Base-by-base conservation (phyloP, 1,140 invertebrate genomes). In the Marisa cornuarietis region DNA sequence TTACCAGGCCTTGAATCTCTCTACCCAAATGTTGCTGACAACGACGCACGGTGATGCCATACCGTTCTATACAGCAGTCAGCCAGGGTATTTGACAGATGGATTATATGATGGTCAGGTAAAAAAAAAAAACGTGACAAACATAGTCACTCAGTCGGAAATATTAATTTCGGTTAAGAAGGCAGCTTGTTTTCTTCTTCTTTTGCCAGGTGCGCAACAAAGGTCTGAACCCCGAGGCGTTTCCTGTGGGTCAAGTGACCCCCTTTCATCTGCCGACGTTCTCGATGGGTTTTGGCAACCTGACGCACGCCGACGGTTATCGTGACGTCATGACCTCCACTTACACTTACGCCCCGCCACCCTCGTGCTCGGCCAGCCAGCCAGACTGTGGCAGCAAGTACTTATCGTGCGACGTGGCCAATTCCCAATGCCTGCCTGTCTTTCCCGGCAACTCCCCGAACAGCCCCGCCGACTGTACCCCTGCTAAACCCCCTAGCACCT, bases 341-440 rank as follows among this genome's bases (percentile, higher is more conserved):
- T 88, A 85, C 72, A 83, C 83, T 8, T 89, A 89, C 78, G 82
- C 87, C 31, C 81, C 85, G n/a, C 78, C 85, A 13, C 87, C 88
- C 3, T 81, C 81, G 0, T 89, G 88, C 78, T 81, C 85, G 8
- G 54, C 61, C 11, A 42, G 74, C 20, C 78, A 69, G 16, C 84
- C 88, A 13, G 80, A 78, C 61, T 89, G 88, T 78, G 87, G 86
- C 11, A 88, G 86, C 54, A 80, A 79, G 76, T 83, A 82, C 74
- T 73, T 79, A 11, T 77, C 76, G 51, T 79, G 79, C 74, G n/a
- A 72, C 54, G 58, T 49, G 20, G 62, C 26, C 14, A 58, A 24
- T 20, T 54, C 62, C 11, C 71, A 72, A 49, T 81, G 79, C 58
- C 24, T 80, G 13, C 82, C 82, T 52, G 61, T 79, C 61, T 61